Conservation (phyloP, 2,797 vertebrate genomes). For the Avahi laniger region DNA sequence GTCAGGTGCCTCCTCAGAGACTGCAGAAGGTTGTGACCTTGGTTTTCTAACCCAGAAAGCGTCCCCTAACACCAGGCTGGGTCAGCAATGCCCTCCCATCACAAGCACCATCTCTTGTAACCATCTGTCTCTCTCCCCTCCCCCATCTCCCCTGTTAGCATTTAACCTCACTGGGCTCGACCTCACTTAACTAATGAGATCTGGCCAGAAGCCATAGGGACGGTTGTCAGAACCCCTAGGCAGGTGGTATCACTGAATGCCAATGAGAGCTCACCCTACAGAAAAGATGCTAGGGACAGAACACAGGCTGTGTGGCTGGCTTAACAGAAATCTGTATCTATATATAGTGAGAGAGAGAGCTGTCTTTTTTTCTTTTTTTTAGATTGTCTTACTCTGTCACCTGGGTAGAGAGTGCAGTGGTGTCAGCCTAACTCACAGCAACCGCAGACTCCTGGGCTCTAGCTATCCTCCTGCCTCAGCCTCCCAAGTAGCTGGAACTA, state of each 20-base stretch:
- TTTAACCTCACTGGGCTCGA: background rate
- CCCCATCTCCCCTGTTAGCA: background rate
- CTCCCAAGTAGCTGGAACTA: too few relatives aligned
- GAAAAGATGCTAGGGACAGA: background rate
- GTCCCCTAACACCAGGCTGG: background rate
- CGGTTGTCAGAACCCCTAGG: background rate
- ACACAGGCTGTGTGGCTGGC: background rate
- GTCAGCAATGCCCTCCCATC: background rate
- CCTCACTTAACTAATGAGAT: slow-evolving; percentile 72
- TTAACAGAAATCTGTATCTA: slow-evolving; percentile 17
- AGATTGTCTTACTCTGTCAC: too few relatives aligned
- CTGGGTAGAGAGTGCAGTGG: too few relatives aligned
- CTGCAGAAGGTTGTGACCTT: slow-evolving; percentile 4
- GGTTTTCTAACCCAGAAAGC: slow-evolving; percentile 13
- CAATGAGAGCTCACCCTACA: background rate
- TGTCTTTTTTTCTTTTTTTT: too few relatives aligned
- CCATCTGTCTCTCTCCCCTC: background rate
- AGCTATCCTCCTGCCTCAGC: too few relatives aligned
- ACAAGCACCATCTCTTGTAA: background rate
- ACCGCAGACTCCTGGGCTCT: too few relatives aligned
- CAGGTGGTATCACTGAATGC: background rate
- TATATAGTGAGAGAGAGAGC: too few relatives aligned
- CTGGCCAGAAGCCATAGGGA: slow-evolving; percentile 30
- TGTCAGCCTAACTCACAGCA: too few relatives aligned
- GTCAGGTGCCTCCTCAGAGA: background rate